Conservation (phyloP, 64 coral and sea anemone species). For the Montipora sp. region DNA sequence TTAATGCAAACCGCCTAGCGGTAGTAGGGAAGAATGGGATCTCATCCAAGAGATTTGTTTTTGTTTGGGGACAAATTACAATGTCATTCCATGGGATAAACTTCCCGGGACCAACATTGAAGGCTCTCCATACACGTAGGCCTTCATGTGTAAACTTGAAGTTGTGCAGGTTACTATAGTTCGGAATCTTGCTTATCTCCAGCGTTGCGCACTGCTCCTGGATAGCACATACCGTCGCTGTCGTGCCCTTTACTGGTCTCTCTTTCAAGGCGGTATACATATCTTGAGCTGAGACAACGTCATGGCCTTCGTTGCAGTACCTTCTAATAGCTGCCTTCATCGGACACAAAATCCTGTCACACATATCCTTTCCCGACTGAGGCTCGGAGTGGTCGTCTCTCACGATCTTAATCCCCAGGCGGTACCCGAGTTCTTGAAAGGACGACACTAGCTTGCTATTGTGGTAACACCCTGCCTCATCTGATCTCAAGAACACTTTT, state of each 20-base stretch:
- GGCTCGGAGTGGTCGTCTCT: constrained; percentile 30
- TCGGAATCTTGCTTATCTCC: constrained; percentile 7
- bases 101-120: constrained; percentile 24
- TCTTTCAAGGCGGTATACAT: no score
- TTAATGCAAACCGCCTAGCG: neutral
- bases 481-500: constrained; percentile 14
- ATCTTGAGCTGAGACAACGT: neutral
- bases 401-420: neutral
- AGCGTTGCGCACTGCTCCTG: constrained; percentile 9
- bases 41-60: neutral
- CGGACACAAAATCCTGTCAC: constrained; percentile 32
- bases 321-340: constrained; percentile 38
- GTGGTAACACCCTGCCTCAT: constrained; percentile 39
- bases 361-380: constrained; percentile 37
- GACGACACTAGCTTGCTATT: constrained; percentile 26
- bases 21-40: neutral
- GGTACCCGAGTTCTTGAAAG: neutral
- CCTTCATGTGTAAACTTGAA: constrained; percentile 10
- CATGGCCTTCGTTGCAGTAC: constrained; percentile 43
- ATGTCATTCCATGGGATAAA: constrained; percentile 34
- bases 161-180: constrained; percentile 33
- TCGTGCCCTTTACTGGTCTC: constrained; percentile 7
- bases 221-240: constrained; percentile 3
- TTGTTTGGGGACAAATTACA: neutral
- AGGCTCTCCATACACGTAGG: constrained; percentile 37